Evolutionary conservation across 2,113 vertebrate species (phyloP), one percentile per base, ranked within the genome.

Genomic region (Albula goreensis): DNA sequence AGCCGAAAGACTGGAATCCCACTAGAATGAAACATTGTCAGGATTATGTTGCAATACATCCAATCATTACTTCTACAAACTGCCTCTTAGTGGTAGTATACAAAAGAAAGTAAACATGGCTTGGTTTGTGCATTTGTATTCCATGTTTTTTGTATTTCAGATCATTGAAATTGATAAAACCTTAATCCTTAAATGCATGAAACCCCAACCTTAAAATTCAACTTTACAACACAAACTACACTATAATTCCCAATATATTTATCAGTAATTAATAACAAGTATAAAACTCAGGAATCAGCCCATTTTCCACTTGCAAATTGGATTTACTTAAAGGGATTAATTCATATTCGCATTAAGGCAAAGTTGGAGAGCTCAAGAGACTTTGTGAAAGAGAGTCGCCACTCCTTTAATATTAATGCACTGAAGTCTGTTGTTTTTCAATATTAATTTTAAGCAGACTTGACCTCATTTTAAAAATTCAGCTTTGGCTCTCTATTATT

Each of bases 11-110:
- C 84, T 89, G 3, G 17, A 11, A 83, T 93, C 88, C 17, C 91
- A 93, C 97, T 98, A 81, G 9, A 80, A 78, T 92, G 87, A 81
- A 78, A 88, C 1, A 74, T 56, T 15, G 51, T 13, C 25, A 84
- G 51, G 49, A 22, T 13, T 50, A 63, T 8, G 25, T n/a, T 4
- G 1, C 12, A 53, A 49, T 25, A 53, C 70, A 77, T 8, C 70
- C 70, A 41, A 41, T 78, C 41, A 9, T 0, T 25, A 9, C 74
- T 11, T 41, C 6, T 48, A 11, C 74, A 48, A 12, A 6, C 9
- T 78, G 41, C 41, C 41, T 78, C 12, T n/a, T 31, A 48, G 5
- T 41, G n/a, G 74, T n/a, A 48, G 60, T 66, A 66, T 66, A 66
- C 60, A 22, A 22, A 41, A 22, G 60, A 66, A 66, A 66, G 17